Percentiles rank a stretch among this genome's conserved stretches.
Conservation (phyloP, 2,888 invertebrate species). For the Sarcophaga caerulescens region DNA sequence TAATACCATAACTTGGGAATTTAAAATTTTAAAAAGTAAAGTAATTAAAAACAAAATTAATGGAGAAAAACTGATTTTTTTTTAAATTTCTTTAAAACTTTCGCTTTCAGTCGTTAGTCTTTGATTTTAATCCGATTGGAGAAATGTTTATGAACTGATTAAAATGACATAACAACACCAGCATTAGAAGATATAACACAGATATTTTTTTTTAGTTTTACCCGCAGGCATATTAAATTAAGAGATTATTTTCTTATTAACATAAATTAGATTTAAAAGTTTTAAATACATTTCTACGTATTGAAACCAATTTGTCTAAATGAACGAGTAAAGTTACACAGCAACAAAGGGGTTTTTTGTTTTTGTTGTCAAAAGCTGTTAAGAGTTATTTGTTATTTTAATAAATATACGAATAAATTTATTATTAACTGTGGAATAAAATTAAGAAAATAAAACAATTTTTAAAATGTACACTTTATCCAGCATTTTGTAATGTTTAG, state of each 20-base stretch:
- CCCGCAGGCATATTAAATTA: slow-evolving; percentile 7
- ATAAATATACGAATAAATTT: too few species aligned
- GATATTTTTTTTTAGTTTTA: neutral
- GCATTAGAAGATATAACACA: neutral
- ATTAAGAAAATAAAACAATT: too few species aligned
- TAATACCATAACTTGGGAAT: neutral
- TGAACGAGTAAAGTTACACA: too few species aligned
- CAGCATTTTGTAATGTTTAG: too few species aligned
- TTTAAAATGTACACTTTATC: too few species aligned
- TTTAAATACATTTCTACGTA: too few species aligned
- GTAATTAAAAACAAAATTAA: slow-evolving; percentile 27
- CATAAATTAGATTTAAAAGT: neutral
- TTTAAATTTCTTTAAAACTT: slow-evolving; percentile 40
- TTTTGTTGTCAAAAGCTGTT: too few species aligned
- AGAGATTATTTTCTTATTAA: slow-evolving; percentile 8
- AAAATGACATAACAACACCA: slow-evolving; percentile 24
- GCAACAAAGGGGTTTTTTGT: too few species aligned
- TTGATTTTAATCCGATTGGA: slow-evolving; percentile 13
- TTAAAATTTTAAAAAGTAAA: slow-evolving; percentile 1
- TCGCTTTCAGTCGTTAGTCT: slow-evolving; percentile 37
- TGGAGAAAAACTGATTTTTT: slow-evolving; percentile 10
- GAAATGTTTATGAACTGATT: neutral
- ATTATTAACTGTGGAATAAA: too few species aligned
- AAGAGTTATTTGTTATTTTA: too few species aligned
- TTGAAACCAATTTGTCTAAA: too few species aligned